Conservation (phyloP, 2,888 invertebrate genomes). For the Oxyscelio sp. region DNA sequence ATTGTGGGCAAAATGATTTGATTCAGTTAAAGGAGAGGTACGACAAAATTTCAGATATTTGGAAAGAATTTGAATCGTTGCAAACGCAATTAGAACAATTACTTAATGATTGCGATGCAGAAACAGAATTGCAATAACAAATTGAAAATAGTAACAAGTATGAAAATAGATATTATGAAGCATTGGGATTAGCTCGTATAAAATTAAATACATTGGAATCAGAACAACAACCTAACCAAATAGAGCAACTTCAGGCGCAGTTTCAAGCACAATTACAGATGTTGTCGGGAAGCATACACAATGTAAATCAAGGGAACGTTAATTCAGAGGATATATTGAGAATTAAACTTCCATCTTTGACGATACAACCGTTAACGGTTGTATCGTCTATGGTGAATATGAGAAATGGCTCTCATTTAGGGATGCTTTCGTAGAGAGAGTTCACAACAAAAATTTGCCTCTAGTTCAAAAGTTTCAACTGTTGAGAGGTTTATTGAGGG, state of each 20-base stretch:
- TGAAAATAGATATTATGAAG: constrained; percentile 24
- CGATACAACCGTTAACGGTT: too few species aligned
- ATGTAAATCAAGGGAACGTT: background rate
- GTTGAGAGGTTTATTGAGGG: too few species aligned
- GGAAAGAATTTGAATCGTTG: constrained; percentile 20
- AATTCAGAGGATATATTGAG: background rate
- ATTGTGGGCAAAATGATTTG: constrained; percentile 11
- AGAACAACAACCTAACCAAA: constrained; percentile 11
- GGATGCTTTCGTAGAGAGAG: too few species aligned
- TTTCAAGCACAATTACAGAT: background rate
- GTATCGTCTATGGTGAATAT: background rate
- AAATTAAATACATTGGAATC: background rate
- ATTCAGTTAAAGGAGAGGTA: constrained; percentile 18
- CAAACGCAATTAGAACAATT: constrained; percentile 9
- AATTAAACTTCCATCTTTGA: too few species aligned
- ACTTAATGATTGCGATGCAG: background rate
- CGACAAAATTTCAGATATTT: constrained; percentile 4
- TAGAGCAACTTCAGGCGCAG: background rate
- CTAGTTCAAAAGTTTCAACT: too few species aligned
- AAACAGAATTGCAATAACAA: constrained; percentile 3
- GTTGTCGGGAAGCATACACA: background rate
- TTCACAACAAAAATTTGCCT: too few species aligned
- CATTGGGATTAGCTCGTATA: constrained; percentile 15
- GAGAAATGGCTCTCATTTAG: too few species aligned
- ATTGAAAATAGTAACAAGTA: constrained; percentile 13